A percentile compares a stretch with the other conserved stretches of the same genome.
phyloP scores from a whole-genome alignment of 2,797 vertebrate genomes.

The Podargus strigoides region DNA sequence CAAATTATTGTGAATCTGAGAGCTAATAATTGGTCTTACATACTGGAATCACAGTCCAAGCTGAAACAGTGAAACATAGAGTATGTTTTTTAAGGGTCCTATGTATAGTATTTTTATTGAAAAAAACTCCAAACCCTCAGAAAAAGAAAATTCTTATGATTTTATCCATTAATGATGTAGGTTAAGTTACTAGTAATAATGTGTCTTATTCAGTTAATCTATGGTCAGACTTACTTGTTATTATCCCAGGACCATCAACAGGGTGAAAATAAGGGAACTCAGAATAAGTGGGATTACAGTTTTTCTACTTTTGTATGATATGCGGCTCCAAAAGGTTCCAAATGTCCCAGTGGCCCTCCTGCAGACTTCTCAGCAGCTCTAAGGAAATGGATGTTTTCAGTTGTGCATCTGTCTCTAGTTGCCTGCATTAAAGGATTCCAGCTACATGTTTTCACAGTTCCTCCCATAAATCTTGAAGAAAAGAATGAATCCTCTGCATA shows the following conservation, averaged over 20 bases:
- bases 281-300: not conserved
- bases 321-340: not conserved
- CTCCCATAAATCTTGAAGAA: not conserved
- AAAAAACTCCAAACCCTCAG: too few species aligned
- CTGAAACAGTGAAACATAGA: not conserved
- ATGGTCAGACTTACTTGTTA: not conserved
- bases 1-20: not conserved
- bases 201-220: not conserved
- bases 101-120: not conserved
- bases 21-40: not conserved
- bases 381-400: not conserved
- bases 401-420: not conserved
- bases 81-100: not conserved
- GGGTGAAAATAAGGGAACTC: not conserved
- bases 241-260: not conserved
- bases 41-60: not conserved
- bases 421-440: not conserved
- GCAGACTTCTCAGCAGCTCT: not conserved
- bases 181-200: not conserved
- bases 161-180: not conserved
- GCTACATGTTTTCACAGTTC: not conserved
- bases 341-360: not conserved
- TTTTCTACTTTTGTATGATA: not conserved
- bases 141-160: not conserved
- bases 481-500: not conserved